Base-by-base conservation (phyloP, 2,797 vertebrate genomes). In the Sternotherus odoratus region DNA sequence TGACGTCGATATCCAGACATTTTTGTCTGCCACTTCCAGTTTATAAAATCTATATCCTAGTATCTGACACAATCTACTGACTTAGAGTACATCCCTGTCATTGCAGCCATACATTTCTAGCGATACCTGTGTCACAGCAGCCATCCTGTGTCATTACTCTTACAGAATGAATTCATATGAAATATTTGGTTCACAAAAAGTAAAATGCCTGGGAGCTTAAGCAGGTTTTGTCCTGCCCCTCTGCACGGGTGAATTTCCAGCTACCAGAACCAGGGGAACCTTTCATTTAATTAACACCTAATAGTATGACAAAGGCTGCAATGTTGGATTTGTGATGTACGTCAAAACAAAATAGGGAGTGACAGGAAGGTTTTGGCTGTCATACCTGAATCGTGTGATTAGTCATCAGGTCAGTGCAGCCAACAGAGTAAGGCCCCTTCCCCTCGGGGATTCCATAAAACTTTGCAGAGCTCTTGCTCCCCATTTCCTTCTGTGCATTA, bases 381-480 rank as follows among this genome's bases (percentile, higher is more conserved):
- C 83, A 92, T 97, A 99, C 99, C 98, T 99, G 95, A 56, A 88
- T 82, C 10, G 98, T 98, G 88, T 99, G 97, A 91, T 98, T 98
- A 96, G 98, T 98, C 99, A 99, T 99, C 95, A 99, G 96, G 93
- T 99, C 99, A 1, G 98, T 98, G 88, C 99, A 99, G 72, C 99
- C 99, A 79, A 99, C 99, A 0, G 96, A 77, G 51, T 99, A 96
- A 2, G 99, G 98, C 5, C 99, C 99, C 80, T 98, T 99, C 81
- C 98, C 98, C 86, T 95, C 78, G 23, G 99, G 99, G 91, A 99
- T 99, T 94, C 97, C 98, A 23, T 98, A 97, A 28, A 97, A 95
- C 77, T 97, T 98, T 79, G 90, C 89, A 66, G 97, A 96, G 87
- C 83, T 95, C 85, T 75, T 86, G 95, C 97, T 98, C 83, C 98